Conservation (phyloP, 2,797 vertebrate genomes). For the Kryptopterus vitreolus region DNA sequence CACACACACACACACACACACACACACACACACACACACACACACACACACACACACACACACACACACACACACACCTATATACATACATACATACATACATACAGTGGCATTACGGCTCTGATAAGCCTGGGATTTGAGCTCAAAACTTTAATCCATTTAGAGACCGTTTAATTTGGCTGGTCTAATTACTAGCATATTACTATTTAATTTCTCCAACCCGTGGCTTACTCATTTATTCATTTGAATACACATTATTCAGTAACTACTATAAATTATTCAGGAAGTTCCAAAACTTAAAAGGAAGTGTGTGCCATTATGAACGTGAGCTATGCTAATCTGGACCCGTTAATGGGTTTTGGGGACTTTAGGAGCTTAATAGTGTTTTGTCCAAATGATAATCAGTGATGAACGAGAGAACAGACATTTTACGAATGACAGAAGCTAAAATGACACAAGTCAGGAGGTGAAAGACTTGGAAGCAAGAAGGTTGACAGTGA, state of each 20-base stretch:
- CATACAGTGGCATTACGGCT: neutral
- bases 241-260: slow-evolving; percentile 11
- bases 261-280: slow-evolving; percentile 16
- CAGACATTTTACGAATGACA: neutral
- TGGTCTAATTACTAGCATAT: slow-evolving; percentile 4
- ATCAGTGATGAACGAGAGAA: neutral
- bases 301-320: neutral
- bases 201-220: slow-evolving; percentile 19
- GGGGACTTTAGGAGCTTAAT: neutral
- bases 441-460: neutral
- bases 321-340: neutral
- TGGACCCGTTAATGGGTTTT: neutral
- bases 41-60: too few species aligned
- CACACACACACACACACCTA: too few species aligned
- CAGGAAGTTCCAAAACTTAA: slow-evolving; percentile 15
- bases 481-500: slow-evolving; percentile 8
- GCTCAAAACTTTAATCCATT: neutral
- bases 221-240: slow-evolving; percentile 5
- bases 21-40: too few species aligned
- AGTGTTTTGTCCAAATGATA: neutral
- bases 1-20: too few species aligned
- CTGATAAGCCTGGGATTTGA: neutral
- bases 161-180: neutral
- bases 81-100: too few species aligned
- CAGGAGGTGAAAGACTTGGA: slow-evolving; percentile 22